phyloP scores from a whole-genome alignment of 2,113 vertebrate genomes.

The Carassius gibelio region DNA sequence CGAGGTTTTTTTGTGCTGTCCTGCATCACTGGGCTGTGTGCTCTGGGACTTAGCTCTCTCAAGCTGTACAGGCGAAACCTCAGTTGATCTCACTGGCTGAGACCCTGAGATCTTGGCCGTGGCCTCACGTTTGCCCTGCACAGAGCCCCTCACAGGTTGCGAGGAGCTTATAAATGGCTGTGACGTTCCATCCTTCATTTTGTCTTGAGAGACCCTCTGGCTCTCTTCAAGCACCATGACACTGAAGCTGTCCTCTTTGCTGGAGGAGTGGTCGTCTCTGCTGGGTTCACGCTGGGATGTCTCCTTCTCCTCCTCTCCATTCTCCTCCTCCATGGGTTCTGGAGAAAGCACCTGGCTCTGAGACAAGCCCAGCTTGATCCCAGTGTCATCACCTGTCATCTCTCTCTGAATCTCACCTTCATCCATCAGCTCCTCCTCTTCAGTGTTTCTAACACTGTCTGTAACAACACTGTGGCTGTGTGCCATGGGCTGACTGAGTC shows the following conservation, averaged over 20 bases:
- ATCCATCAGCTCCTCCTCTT: slow-evolving; percentile 60
- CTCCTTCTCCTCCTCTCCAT: background rate
- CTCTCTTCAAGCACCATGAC: slow-evolving; percentile 67
- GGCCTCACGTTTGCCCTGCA: slow-evolving; percentile 29
- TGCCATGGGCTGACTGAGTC: slow-evolving; percentile 31
- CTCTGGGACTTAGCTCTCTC: background rate
- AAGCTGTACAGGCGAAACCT: slow-evolving; percentile 11
- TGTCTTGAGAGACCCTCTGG: slow-evolving; percentile 58
- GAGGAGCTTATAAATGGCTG: slow-evolving; percentile 47
- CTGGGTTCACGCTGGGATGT: background rate
- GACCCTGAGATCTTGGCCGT: slow-evolving; percentile 30
- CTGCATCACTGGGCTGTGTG: slow-evolving; percentile 33
- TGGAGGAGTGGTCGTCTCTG: background rate
- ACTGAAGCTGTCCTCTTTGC: slow-evolving; percentile 48
- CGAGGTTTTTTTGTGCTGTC: background rate
- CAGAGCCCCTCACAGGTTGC: slow-evolving; percentile 56
- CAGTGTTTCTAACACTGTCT: slow-evolving; percentile 58
- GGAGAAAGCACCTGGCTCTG: slow-evolving; percentile 69
- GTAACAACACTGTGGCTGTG: slow-evolving; percentile 45
- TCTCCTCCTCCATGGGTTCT: slow-evolving; percentile 65
- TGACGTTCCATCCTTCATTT: slow-evolving; percentile 17
- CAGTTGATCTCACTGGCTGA: slow-evolving; percentile 41
- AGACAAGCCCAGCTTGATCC: slow-evolving; percentile 69
- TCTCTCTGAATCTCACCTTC: slow-evolving; percentile 57
- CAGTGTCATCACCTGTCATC: slow-evolving; percentile 62